These are phyloP conservation scores for Ceyx cyanopectus DNA, from an alignment of 2,113 vertebrate genomes.

Conservation along the genomic window DNA sequence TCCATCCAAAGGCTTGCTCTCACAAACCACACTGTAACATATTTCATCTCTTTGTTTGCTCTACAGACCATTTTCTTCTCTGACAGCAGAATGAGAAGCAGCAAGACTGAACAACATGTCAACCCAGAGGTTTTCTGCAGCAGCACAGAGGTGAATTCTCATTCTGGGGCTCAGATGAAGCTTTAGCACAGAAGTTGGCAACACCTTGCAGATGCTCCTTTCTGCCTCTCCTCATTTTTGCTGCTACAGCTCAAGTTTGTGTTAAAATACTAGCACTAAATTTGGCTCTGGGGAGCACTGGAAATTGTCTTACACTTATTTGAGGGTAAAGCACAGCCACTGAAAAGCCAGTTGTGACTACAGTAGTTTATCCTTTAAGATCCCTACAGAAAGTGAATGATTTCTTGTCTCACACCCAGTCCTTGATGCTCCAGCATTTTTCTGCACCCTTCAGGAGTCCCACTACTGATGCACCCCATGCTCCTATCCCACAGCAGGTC, in stretches of 20 bases:
- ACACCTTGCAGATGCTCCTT: background rate
- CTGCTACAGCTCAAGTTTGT: background rate
- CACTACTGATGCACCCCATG: background rate
- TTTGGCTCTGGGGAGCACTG: background rate
- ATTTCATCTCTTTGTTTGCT: constrained; percentile 9
- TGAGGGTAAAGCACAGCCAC: background rate
- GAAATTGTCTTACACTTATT: background rate
- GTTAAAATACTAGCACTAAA: background rate
- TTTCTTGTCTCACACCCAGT: background rate
- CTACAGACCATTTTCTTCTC: background rate
- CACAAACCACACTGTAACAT: background rate
- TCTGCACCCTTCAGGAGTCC: background rate
- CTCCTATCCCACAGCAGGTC: background rate
- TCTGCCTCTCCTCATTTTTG: background rate
- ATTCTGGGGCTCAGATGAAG: background rate
- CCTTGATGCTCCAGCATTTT: background rate
- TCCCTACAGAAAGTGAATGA: background rate
- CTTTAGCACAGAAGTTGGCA: background rate
- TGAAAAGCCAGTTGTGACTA: background rate
- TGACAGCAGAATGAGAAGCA: background rate
- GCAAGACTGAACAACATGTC: background rate
- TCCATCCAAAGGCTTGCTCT: background rate
- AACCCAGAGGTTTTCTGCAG: background rate
- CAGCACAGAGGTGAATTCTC: background rate
- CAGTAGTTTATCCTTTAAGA: background rate